These are phyloP conservation scores for Acromyrmex echinatior DNA, from an alignment of 1,140 invertebrate genomes.

Conservation along the genomic window DNA sequence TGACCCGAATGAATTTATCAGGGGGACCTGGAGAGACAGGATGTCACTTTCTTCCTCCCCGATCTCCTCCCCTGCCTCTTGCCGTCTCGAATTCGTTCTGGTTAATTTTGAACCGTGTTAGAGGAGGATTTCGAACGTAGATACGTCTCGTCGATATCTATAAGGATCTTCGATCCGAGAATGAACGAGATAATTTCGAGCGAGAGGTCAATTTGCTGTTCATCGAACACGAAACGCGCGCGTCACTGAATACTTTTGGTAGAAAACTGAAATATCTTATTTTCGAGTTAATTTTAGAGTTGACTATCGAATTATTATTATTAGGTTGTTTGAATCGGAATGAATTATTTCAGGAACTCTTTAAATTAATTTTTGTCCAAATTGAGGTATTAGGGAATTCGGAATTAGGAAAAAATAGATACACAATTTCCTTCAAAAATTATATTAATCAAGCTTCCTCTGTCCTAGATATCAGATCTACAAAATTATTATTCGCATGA, in stretches of 20 bases:
- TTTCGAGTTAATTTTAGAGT: background rate
- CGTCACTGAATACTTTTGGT: background rate
- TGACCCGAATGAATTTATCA: conserved; percentile 58
- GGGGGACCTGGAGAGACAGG: background rate
- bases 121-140: background rate
- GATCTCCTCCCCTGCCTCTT: background rate
- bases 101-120: background rate
- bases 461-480: too few relatives aligned
- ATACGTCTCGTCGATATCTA: background rate
- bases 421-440: too few relatives aligned
- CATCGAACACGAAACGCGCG: background rate
- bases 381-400: too few relatives aligned
- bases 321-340: background rate
- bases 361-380: too few relatives aligned
- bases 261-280: background rate
- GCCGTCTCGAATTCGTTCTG: background rate
- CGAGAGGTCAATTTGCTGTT: background rate
- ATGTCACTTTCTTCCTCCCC: background rate
- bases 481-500: too few relatives aligned
- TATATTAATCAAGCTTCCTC: too few relatives aligned
- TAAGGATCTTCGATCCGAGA: background rate
- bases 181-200: background rate
- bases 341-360: too few relatives aligned
- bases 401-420: too few relatives aligned
- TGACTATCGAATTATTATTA: background rate